Evolutionary conservation across 2,888 invertebrate species (phyloP).

Genomic region (Chrysolina oricalcia): DNA sequence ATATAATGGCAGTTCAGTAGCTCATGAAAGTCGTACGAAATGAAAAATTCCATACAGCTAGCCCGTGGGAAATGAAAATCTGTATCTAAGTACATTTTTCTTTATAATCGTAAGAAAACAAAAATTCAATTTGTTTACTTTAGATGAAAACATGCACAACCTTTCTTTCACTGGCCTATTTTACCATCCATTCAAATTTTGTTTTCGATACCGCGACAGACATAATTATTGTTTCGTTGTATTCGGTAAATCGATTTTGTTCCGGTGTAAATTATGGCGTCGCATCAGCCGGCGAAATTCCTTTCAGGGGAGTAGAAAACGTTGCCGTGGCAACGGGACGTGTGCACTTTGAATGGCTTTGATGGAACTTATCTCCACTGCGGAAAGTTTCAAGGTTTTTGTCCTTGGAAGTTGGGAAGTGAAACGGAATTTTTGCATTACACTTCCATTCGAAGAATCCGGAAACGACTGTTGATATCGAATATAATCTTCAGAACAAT

Average conservation of each 20-base stretch:
- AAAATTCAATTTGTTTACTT: too few relatives aligned
- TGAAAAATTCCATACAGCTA: too few relatives aligned
- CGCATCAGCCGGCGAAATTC: conserved; percentile 32
- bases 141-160: background rate
- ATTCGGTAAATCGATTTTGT: conserved; percentile 44
- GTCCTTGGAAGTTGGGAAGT: conserved; percentile 17
- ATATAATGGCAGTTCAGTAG: too few relatives aligned
- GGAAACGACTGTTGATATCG: too few relatives aligned
- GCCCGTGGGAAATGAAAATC: too few relatives aligned
- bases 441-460: background rate
- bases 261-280: conserved; percentile 41
- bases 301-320: conserved; percentile 23
- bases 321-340: conserved; percentile 31
- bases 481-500: too few relatives aligned
- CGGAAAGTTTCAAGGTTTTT: conserved; percentile 17
- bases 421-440: background rate
- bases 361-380: conserved; percentile 8
- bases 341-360: background rate
- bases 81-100: too few relatives aligned
- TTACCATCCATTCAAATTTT: background rate
- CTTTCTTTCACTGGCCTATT: background rate
- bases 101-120: too few relatives aligned
- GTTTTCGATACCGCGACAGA: conserved; percentile 23
- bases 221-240: conserved; percentile 22
- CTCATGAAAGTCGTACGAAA: too few relatives aligned